Evolutionary conservation across 2,113 vertebrate genomes (phyloP), one percentile per base, ranked within the genome.

Genomic region (Paramormyrops kingsleyae): DNA sequence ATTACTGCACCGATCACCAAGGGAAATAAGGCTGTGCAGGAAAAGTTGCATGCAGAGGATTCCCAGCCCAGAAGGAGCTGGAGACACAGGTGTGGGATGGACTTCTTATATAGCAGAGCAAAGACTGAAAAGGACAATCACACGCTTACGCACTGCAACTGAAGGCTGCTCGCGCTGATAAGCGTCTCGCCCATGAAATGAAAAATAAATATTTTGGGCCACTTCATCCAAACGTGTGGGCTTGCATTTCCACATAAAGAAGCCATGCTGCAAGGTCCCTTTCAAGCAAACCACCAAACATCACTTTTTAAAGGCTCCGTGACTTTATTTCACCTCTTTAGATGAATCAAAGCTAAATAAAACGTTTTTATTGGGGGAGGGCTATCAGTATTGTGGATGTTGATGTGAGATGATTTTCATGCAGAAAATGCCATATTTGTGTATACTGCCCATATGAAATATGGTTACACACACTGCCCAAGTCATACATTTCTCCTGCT

Each of bases 151-250:
- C 10, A 12, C 31, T 12, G 10, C 27, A 24, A 8, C 35, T 56
- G 31, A 44, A 85, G 42, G 83, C 59, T 35, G 46, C 46, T n/a
- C 17, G 10, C 35, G 27, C 27, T 46, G n/a, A 90, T 70, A 66
- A 66, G 84, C 15, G 47, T 4, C 42, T 59, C 12, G 7, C 52
- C 52, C 17, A 42, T 62, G 53, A 59, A 88, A 59, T 31, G n/a
- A 50, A 27, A 39, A 89, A 88, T 44, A 88, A 88, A 89, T 59
- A 53, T 35, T 89, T 47, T 31, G 42, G 24, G 21, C 17, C n/a
- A 24, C 13, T 46, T 47, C 52, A 62, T 19, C 15, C n/a, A 85
- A 47, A 24, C 8, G 5, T 19, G 35, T 13, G 39, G 52, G 53
- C 35, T 15, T 88, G 53, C 21, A n/a, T 46, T 88, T 88, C n/a